These are phyloP conservation scores for Poecilia velifera DNA, from an alignment of 2,797 vertebrate species.

Conservation along the genomic window DNA sequence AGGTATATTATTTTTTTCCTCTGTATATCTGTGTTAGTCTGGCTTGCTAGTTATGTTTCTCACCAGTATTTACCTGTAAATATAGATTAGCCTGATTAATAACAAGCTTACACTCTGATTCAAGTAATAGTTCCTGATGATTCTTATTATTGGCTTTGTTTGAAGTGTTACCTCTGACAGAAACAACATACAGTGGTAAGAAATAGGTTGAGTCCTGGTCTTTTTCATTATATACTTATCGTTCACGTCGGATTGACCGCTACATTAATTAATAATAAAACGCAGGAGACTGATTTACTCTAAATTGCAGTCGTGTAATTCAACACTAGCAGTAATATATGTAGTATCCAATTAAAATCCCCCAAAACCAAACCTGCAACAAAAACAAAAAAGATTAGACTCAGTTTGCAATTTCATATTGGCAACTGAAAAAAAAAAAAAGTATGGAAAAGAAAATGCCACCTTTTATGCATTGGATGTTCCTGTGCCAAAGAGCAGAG, in stretches of 20 bases:
- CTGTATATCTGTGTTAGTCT: neutral
- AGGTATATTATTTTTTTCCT: neutral
- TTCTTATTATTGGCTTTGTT: neutral
- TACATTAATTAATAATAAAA: neutral
- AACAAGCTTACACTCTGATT: neutral
- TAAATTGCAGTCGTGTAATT: neutral
- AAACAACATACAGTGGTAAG: neutral
- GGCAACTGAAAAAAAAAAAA: neutral
- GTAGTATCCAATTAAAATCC: neutral
- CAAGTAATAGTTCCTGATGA: neutral
- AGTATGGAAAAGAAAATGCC: neutral
- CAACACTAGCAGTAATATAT: neutral
- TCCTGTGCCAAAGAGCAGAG: constrained; percentile 21
- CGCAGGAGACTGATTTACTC: neutral
- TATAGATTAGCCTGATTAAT: neutral
- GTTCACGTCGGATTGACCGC: neutral
- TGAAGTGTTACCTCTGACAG: neutral
- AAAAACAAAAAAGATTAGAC: neutral
- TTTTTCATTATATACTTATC: neutral
- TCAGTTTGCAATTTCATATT: neutral
- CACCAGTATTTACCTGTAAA: neutral
- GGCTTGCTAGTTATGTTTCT: neutral
- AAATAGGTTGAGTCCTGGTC: neutral
- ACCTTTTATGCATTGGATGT: constrained; percentile 16
- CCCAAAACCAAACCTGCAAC: neutral